Evolutionary conservation across 2,797 vertebrate species (phyloP).

Genomic region (Micropoecilia bifurca): DNA sequence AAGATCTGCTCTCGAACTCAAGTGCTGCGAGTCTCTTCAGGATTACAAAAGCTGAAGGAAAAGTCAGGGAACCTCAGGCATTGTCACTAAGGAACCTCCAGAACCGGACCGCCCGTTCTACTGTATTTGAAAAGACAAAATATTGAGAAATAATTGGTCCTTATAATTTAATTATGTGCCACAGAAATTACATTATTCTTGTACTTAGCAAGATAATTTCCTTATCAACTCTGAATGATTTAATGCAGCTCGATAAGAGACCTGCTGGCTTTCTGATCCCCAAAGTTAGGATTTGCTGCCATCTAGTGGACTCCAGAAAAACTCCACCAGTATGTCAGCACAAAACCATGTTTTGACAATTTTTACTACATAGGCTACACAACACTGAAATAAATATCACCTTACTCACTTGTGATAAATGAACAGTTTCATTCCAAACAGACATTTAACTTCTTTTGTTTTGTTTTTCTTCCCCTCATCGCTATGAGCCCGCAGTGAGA

Average conservation of each 20-base stretch:
- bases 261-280: background rate
- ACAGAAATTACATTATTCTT: background rate
- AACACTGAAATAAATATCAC: background rate
- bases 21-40: background rate
- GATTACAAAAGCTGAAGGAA: background rate
- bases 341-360: background rate
- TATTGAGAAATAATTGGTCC: background rate
- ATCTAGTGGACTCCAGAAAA: slow-evolving; percentile 42
- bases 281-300: slow-evolving; percentile 37
- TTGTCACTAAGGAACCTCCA: background rate
- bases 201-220: background rate
- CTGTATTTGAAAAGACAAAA: background rate
- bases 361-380: background rate
- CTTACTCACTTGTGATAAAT: background rate
- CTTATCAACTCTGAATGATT: background rate
- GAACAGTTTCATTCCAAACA: background rate
- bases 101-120: background rate
- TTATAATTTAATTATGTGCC: background rate
- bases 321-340: background rate
- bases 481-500: slow-evolving; percentile 9
- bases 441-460: background rate
- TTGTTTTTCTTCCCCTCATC: background rate
- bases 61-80: background rate
- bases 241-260: background rate
- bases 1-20: background rate